Evolutionary conservation across 1,140 invertebrate genomes (phyloP).

Genomic region (Chelonus insularis): DNA sequence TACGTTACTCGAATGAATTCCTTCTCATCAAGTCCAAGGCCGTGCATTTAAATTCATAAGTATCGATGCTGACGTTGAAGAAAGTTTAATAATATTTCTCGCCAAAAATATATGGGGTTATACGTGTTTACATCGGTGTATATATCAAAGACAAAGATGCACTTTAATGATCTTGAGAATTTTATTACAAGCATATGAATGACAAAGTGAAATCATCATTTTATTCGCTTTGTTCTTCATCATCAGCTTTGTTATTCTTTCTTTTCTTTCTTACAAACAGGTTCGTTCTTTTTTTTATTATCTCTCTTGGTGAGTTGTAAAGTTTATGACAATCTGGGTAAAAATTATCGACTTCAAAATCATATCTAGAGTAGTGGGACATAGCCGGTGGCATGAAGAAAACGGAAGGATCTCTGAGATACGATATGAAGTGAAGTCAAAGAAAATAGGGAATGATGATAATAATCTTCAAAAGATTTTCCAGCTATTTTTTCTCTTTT

Average conservation of each 20-base stretch:
- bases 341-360: constrained; percentile 30
- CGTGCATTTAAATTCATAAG: neutral
- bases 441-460: neutral
- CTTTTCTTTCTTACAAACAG: constrained; percentile 12
- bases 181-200: constrained; percentile 1
- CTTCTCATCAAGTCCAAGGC: neutral
- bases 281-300: constrained; percentile 24
- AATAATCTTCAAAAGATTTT: too few species aligned
- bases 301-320: constrained; percentile 31
- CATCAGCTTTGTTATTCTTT: neutral
- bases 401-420: constrained; percentile 17
- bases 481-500: too few species aligned
- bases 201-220: constrained; percentile 22
- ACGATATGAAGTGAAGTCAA: neutral
- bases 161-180: too few species aligned
- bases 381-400: constrained; percentile 24
- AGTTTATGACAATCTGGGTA: constrained; percentile 27
- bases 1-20: constrained; percentile 13
- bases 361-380: constrained; percentile 33
- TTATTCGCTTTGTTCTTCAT: neutral
- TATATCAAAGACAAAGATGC: too few species aligned
- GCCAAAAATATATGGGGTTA: too few species aligned
- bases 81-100: too few species aligned
- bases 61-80: too few species aligned
- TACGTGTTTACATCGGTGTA: too few species aligned